Evolutionary conservation across 1,140 invertebrate genomes (phyloP).

Genomic region (Macrosteles quadrilineatus): DNA sequence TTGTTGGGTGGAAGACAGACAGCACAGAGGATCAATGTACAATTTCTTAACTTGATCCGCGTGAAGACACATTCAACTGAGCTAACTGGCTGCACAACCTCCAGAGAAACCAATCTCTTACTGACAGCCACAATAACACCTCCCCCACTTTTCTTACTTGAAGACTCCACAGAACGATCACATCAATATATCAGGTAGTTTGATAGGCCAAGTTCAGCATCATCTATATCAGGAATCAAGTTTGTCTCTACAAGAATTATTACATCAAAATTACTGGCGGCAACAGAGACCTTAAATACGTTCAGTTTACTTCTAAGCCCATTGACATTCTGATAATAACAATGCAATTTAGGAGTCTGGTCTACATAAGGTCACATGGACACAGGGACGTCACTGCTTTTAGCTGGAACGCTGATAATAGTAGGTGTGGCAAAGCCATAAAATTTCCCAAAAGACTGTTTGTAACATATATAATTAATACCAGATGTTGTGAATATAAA

Average conservation of each 20-base stretch:
- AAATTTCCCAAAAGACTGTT: too few relatives aligned
- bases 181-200: neutral
- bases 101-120: neutral
- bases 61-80: neutral
- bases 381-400: neutral
- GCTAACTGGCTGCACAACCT: neutral
- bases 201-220: neutral
- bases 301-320: neutral
- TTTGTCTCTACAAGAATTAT: neutral
- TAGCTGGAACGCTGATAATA: too few relatives aligned
- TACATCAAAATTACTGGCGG: neutral
- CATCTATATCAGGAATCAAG: neutral
- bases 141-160: neutral
- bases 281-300: neutral
- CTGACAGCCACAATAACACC: neutral
- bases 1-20: neutral
- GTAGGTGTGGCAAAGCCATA: too few relatives aligned
- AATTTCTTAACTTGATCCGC: neutral
- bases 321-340: neutral
- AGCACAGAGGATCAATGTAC: neutral
- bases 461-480: too few relatives aligned
- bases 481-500: too few relatives aligned
- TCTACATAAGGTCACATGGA: neutral
- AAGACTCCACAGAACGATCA: neutral
- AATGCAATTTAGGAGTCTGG: neutral